Conservation (phyloP, 2,113 vertebrate species). For the Ginglymostoma cirratum region DNA sequence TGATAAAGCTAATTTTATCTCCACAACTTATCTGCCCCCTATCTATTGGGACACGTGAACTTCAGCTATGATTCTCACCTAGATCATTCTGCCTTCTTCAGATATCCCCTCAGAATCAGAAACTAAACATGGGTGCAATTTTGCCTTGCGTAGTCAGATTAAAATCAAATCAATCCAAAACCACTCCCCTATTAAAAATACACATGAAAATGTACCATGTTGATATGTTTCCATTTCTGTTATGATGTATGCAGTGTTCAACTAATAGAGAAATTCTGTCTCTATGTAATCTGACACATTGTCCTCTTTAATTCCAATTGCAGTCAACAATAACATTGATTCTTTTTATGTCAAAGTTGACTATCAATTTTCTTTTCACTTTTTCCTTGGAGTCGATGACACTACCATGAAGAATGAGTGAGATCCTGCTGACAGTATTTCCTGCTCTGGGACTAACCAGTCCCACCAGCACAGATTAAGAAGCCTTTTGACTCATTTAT, state of each 20-base stretch:
- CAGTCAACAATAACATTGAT: background rate
- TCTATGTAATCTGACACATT: background rate
- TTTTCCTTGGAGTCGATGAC: background rate
- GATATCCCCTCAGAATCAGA: too few species aligned
- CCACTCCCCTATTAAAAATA: background rate
- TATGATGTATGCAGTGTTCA: background rate
- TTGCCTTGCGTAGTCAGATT: background rate
- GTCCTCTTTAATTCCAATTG: background rate
- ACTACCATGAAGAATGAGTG: background rate
- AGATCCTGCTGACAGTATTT: background rate
- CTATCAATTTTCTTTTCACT: background rate
- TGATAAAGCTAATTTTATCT: background rate
- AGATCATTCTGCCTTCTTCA: background rate
- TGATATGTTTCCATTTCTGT: background rate
- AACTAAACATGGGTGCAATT: too few species aligned
- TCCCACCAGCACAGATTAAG: background rate
- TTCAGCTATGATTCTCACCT: background rate
- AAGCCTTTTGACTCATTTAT: background rate
- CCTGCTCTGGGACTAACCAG: background rate
- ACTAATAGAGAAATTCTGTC: background rate
- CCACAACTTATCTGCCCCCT: background rate
- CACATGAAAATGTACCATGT: background rate
- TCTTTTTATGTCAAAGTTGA: background rate
- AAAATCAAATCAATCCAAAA: too few species aligned
- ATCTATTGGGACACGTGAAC: background rate